Base-by-base conservation (phyloP, 2,888 invertebrate genomes). In the Apodemia duryi region DNA sequence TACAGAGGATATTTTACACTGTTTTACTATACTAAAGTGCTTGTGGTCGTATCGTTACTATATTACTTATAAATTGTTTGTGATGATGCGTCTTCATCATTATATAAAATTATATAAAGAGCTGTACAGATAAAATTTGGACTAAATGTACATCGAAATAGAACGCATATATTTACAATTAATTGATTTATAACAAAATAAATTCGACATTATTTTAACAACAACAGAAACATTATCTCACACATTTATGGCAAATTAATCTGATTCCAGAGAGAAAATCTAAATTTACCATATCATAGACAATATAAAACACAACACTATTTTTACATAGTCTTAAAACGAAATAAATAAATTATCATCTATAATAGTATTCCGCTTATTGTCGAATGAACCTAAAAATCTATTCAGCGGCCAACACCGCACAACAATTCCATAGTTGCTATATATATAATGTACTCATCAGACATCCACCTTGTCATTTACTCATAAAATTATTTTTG, bases 291-390 rank as follows among this genome's bases (percentile, higher is more conserved):
- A 83, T 75, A 79, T 74, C 77, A 80, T 88, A 90, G 91, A 88
- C 86, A 90, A 81, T 80, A 88, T 85, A 90, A 90, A 90, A 90
- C 89, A 88, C 85, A 90, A 91, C 88, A 82, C 83, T 83, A 85
- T 86, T 86, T 86, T 89, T 87, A 91, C 88, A 86, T 86, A 85
- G 84, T 85, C 90, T 85, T 91, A 91, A 83, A 86, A 80, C 87
- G 83, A 90, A 91, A 91, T 91, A 91, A 91, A 91, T 91, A 89
- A 90, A 85, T 87, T 81, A 89, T 78, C 79, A 74, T 84, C 87
- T 88, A 88, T 77, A 60, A 79, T 78, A 83, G 79, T 80, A 78
- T 83, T 84, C 85, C 82, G 85, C 90, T 91, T 91, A 90, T 89
- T 90, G 90, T 91, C 91, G 82, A 91, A 87, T 83, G 78, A 88